Percentiles rank a stretch among this genome's conserved stretches.
Evolutionary conservation across 2,797 vertebrate species (phyloP).

Genomic region (Loriculus beryllinus): DNA sequence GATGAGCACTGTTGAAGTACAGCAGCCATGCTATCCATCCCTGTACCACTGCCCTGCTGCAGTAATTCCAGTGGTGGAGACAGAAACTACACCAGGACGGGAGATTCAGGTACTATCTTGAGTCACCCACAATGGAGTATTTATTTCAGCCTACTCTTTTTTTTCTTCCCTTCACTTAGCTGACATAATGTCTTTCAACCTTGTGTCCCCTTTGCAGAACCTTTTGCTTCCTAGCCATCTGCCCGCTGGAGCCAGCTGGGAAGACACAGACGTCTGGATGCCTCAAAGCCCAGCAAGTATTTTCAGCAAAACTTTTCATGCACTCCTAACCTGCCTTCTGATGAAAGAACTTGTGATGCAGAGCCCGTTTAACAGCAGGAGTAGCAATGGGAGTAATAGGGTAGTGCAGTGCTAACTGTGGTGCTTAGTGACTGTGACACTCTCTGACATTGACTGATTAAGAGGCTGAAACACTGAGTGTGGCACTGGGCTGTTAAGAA

Average conservation of each 20-base stretch:
- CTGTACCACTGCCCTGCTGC: neutral
- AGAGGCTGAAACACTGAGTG: conserved; percentile 10
- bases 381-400: neutral
- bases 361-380: neutral
- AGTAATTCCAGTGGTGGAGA: neutral
- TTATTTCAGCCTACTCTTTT: neutral
- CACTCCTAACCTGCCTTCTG: neutral
- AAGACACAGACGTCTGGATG: neutral
- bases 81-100: neutral
- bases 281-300: neutral
- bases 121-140: neutral
- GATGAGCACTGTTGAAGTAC: neutral
- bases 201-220: neutral
- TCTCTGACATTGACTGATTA: conserved; percentile 28
- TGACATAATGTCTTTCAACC: neutral
- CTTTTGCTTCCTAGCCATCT: neutral
- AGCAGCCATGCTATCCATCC: neutral
- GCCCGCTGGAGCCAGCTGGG: neutral
- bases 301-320: neutral
- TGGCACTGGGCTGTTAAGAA: conserved; percentile 16
- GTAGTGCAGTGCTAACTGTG: neutral
- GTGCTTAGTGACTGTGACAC: neutral
- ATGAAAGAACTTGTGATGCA: neutral
- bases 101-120: neutral
- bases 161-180: accelerated